phyloP scores from a whole-genome alignment of 2,113 vertebrate species.

The Marmota flaviventris region DNA sequence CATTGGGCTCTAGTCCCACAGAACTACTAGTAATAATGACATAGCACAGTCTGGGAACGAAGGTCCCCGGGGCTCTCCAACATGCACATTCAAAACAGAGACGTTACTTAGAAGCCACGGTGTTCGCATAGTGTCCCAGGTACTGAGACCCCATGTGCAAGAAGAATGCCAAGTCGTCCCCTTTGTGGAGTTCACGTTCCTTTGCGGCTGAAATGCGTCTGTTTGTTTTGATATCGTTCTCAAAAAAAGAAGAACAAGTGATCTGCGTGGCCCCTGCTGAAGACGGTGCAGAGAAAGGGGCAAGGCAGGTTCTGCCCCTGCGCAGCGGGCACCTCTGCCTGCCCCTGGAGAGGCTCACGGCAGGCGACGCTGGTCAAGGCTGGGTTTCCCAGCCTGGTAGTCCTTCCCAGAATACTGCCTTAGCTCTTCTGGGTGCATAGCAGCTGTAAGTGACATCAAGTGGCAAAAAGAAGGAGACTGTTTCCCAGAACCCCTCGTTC shows the following conservation, averaged over 20 bases:
- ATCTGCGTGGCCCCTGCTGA: not conserved
- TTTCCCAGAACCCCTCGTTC: not conserved
- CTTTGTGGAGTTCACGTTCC: too few species aligned
- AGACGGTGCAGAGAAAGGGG: not conserved
- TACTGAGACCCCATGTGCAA: rapidly evolving
- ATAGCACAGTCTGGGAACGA: not conserved
- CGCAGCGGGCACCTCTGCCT: not conserved
- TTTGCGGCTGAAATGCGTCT: not conserved
- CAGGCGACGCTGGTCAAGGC: not conserved
- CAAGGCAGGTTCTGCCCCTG: not conserved
- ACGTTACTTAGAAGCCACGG: rapidly evolving
- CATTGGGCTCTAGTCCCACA: not conserved
- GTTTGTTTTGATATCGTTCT: not conserved
- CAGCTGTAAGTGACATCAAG: not conserved
- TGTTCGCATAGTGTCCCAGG: not conserved
- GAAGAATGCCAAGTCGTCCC: too few species aligned
- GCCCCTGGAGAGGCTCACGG: not conserved
- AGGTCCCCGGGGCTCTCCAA: not conserved
- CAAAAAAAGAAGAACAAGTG: not conserved
- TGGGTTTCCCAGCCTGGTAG: not conserved
- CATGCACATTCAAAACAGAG: not conserved
- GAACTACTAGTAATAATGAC: not conserved
- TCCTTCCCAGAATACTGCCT: not conserved
- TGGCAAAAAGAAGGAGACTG: not conserved
- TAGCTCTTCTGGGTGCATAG: not conserved